Evolutionary conservation across 2,113 vertebrate species (phyloP), one percentile per base, ranked within the genome.

Genomic region (Corythornis cristatus): DNA sequence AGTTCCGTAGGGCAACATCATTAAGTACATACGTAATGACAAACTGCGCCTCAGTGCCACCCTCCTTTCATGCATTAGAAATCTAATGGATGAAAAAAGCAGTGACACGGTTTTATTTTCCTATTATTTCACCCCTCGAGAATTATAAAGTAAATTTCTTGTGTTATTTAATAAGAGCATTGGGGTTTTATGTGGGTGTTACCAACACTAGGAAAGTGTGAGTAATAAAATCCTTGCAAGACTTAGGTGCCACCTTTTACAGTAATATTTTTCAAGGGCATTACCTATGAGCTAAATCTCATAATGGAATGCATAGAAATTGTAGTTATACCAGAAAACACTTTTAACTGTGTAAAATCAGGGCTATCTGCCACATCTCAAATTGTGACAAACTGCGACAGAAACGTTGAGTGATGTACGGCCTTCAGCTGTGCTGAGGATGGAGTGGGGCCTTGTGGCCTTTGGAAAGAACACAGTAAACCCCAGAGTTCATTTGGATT

Each of bases 111-210:
- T 37, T 96, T 90, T 95, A 86, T 67, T 93, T 97, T 96, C 95
- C 89, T 88, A 93, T 96, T 94, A 96, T 97, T 97, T 97, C 89
- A 90, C 73, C 53, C 88, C 65, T 60, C 25, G 96, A 96, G 89
- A 95, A 90, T 95, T 89, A 97, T 57, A 87, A 95, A 93, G 48
- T 89, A 58, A 58, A 84, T 97, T 93, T 97, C 60, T 95, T 82
- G 80, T 66, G 80, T 95, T 96, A 91, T 88, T 95, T 97, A 96
- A 92, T 96, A 96, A 96, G 76, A 90, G 53, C 53, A 60, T 91
- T 77, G 75, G 95, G 96, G 88, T 92, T 96, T 93, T 91, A 95
- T 87, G 96, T 97, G 94, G 89, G 95, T 92, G 92, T 96, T 92
- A 77, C 86, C 61, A 88, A 93, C 79, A 94, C 70, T 64, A 97